A percentile compares a stretch with the other conserved stretches of the same genome.
Evolutionary conservation across 2,888 invertebrate genomes (phyloP).

Genomic region (Lithophane socia): DNA sequence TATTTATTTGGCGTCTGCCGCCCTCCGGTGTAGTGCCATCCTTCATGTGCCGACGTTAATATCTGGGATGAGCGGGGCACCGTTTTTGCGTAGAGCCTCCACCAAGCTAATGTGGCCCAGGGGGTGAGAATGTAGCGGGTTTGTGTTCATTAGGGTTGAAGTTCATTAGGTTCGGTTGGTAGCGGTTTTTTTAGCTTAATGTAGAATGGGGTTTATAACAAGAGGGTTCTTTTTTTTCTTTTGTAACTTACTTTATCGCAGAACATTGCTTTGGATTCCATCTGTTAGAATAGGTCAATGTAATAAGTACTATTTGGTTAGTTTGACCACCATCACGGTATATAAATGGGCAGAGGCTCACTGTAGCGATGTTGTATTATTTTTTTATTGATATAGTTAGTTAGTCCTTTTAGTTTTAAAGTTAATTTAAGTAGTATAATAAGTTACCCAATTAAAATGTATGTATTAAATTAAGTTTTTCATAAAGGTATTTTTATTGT

Average conservation of each 20-base stretch:
- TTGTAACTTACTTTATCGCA: neutral
- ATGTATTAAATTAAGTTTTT: too few relatives aligned
- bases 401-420: too few relatives aligned
- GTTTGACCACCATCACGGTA: neutral
- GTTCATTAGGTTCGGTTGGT: conserved; percentile 2
- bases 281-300: too few relatives aligned
- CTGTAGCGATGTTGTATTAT: neutral
- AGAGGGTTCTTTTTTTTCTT: neutral
- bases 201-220: neutral
- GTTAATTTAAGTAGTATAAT: too few relatives aligned
- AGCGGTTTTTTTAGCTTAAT: neutral
- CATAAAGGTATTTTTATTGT: too few relatives aligned
- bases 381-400: too few relatives aligned
- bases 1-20: conserved; percentile 63
- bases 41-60: conserved; percentile 73
- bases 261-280: neutral
- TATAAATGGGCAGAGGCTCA: neutral
- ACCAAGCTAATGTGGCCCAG: conserved; percentile 8
- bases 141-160: conserved; percentile 29
- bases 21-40: conserved; percentile 67
- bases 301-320: too few relatives aligned
- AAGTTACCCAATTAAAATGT: too few relatives aligned
- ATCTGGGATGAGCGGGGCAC: conserved; percentile 67
- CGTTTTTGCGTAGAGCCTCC: conserved; percentile 70
- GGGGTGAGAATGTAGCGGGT: conserved; percentile 5